Evolutionary conservation across 1,140 invertebrate genomes (phyloP), one percentile per base, ranked within the genome.

Genomic region (Schlechtendalia chinensis): DNA sequence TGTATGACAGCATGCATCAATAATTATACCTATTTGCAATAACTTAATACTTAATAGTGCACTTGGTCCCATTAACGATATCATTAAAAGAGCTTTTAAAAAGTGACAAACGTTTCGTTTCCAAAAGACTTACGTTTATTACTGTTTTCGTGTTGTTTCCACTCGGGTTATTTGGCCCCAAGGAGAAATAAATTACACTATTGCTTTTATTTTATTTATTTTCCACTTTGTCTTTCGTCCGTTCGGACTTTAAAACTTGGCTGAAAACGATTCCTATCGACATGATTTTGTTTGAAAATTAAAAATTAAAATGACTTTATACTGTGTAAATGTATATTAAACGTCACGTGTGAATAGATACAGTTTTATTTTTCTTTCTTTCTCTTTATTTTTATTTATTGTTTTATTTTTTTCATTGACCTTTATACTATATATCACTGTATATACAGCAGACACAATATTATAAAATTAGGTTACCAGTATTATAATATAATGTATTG

Each of bases 121-220:
- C 22, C 24, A 19, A 79, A 79, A 63, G 58, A 63, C 58, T 63
- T 79, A 79, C 24, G 75, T 79, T 79, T 79, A 79, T 79, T 79
- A 79, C 75, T 61, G 58, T 79, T 79, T 79, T 63, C 29, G 22
- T 47, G 56, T 63, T 45, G n/a, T 79, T 59, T 79, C 32, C 75
- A 29, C 74, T 77, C 47, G 19, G 39, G 56, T 77, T 61, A 61
- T 61, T 77, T 39, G 54, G n/a, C 29, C 58, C 75, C 47, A 79
- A 63, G 45, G 58, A 63, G 75, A 79, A 63, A 79, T 79, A 79
- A 79, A 79, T 79, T 79, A 63, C 32, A 47, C 75, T 63, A 77
- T 77, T 77, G 74, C 47, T 59, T 59, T 61, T 77, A 58, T 24
- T 53, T 54, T 54, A n/a, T 77, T 47, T 39, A 39, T 39, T 45